Conservation (phyloP, 2,113 vertebrate genomes). For the Psittacula cyanocephala region DNA sequence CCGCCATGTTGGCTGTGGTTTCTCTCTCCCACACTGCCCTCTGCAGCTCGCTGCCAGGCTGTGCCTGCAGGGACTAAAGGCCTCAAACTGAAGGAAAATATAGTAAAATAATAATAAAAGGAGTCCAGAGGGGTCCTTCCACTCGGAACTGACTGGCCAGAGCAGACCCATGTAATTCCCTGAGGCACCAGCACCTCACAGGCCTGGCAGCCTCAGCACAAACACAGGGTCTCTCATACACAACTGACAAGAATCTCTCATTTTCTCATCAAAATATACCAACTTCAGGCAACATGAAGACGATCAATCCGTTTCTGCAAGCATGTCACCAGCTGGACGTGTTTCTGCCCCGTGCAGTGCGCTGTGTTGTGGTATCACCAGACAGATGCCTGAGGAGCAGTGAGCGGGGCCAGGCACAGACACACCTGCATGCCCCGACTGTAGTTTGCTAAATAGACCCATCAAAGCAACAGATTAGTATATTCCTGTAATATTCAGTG, state of each 20-base stretch:
- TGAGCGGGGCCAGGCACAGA: not conserved
- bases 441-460: not conserved
- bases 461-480: not conserved
- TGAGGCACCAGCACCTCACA: fast-evolving
- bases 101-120: fast-evolving
- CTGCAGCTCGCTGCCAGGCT: not conserved
- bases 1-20: not conserved
- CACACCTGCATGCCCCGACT: fast-evolving
- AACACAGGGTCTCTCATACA: fast-evolving
- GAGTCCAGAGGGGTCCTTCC: not conserved
- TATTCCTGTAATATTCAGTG: not conserved
- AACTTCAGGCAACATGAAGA: fast-evolving
- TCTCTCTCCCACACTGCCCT: constrained; percentile 37
- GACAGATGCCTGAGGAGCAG: not conserved
- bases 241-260: not conserved
- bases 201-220: not conserved
- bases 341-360: not conserved
- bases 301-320: fast-evolving
- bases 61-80: fast-evolving
- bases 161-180: not conserved
- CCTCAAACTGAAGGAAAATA: too few relatives aligned
- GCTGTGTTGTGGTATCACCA: not conserved
- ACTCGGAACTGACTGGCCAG: not conserved
- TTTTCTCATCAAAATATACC: not conserved
- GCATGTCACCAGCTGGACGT: fast-evolving